These are phyloP conservation scores for Mimachlamys varia DNA, from an alignment of 2,888 invertebrate genomes.

Conservation along the genomic window DNA sequence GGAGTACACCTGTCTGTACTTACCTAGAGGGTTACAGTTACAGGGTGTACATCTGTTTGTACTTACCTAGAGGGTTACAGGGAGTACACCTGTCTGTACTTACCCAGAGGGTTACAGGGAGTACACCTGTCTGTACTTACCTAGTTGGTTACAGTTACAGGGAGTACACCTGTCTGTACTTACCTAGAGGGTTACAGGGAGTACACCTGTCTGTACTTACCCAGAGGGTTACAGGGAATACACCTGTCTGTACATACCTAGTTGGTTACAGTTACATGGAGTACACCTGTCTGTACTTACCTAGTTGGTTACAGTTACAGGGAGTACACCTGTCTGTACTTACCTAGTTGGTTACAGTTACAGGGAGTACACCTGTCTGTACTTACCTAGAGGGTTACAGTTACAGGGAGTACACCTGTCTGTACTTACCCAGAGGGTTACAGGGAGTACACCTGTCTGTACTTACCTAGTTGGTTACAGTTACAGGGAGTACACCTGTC, in stretches of 20 bases:
- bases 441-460: background rate
- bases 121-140: background rate
- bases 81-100: background rate
- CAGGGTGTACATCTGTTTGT: background rate
- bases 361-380: background rate
- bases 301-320: background rate
- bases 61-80: constrained; percentile 18
- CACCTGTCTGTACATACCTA: background rate
- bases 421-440: constrained; percentile 14
- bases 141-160: constrained; percentile 16
- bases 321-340: background rate
- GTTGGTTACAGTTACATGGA: background rate
- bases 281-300: background rate
- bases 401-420: background rate
- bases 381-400: constrained; percentile 82
- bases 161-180: background rate
- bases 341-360: constrained; percentile 6
- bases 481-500: background rate
- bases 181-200: constrained; percentile 24
- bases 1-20: background rate
- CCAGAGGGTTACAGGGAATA: background rate
- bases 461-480: background rate
- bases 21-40: constrained; percentile 9
- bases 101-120: constrained; percentile 3
- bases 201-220: background rate